phyloP scores from a whole-genome alignment of 1,140 invertebrate genomes.

The Cardiocondyla obscurior region DNA sequence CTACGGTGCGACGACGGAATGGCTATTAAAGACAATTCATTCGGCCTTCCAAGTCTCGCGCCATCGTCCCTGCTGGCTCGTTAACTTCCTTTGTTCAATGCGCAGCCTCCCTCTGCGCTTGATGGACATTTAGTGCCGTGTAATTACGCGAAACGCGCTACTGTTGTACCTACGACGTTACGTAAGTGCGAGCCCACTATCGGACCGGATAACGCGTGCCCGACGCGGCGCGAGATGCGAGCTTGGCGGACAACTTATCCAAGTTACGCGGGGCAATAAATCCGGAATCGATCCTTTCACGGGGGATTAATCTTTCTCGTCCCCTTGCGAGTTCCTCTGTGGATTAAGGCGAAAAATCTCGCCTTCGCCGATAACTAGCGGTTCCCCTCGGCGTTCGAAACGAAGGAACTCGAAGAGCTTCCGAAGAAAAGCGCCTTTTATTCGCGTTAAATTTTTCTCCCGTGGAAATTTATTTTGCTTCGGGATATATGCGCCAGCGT shows the following conservation, averaged over 20 bases:
- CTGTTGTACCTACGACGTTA: neutral
- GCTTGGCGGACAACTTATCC: neutral
- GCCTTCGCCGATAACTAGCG: neutral
- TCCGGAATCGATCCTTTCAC: neutral
- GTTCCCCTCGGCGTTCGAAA: neutral
- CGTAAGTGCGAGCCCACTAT: neutral
- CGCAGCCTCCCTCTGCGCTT: neutral
- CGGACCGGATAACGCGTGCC: neutral
- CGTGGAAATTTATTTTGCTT: conserved; percentile 1
- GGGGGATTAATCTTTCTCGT: conserved; percentile 4
- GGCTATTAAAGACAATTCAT: conserved; percentile 45
- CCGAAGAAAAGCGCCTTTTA: neutral
- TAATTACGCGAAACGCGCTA: conserved; percentile 17
- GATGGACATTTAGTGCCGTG: conserved; percentile 13
- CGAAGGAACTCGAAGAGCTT: neutral
- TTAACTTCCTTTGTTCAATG: conserved; percentile 34
- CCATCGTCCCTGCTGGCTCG: conserved; percentile 4
- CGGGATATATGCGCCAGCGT: neutral
- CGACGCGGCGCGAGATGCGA: neutral
- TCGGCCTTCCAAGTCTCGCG: conserved; percentile 6
- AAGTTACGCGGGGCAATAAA: neutral
- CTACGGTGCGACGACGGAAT: conserved; percentile 11
- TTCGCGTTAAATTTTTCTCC: neutral
- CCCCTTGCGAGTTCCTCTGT: neutral
- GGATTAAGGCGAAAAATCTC: neutral